phyloP scores from a whole-genome alignment of 2,888 invertebrate genomes.

The Drosophila diplacantha region DNA sequence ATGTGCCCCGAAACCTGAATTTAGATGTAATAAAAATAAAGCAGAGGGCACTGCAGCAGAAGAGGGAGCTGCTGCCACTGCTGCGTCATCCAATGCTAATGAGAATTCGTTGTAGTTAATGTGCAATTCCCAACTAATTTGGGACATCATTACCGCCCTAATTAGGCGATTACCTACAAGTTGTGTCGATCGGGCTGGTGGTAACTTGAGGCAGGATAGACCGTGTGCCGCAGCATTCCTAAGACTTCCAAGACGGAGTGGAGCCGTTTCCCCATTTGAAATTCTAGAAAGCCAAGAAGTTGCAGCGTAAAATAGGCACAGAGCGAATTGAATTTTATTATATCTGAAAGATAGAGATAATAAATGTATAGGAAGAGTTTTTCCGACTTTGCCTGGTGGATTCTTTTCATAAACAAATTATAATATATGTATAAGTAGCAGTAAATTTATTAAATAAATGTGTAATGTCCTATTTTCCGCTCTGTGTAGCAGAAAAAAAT shows the following conservation, averaged over 20 bases:
- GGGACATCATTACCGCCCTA: constrained; percentile 26
- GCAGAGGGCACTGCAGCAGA: background rate
- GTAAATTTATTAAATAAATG: background rate
- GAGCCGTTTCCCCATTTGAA: constrained; percentile 54
- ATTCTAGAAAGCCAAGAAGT: constrained; percentile 46
- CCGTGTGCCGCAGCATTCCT: constrained; percentile 25
- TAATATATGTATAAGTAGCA: background rate
- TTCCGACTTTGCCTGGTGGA: accelerated
- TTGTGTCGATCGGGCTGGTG: constrained; percentile 11
- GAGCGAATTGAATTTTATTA: background rate
- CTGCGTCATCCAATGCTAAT: constrained; percentile 18
- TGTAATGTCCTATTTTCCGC: background rate
- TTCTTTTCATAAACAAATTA: background rate
- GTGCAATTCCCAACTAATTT: constrained; percentile 32
- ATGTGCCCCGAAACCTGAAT: constrained; percentile 50
- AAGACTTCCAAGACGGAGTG: constrained; percentile 43
- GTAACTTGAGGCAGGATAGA: constrained; percentile 34
- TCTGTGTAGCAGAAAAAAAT: background rate
- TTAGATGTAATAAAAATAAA: constrained; percentile 23
- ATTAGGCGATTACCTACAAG: constrained; percentile 35
- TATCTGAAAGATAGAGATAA: too few relatives aligned
- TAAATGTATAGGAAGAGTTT: background rate
- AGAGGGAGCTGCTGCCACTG: background rate
- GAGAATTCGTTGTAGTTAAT: constrained; percentile 12
- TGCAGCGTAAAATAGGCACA: background rate